Evolutionary conservation across 2,797 vertebrate species (phyloP).

Genomic region (Peromyscus melanophrys): DNA sequence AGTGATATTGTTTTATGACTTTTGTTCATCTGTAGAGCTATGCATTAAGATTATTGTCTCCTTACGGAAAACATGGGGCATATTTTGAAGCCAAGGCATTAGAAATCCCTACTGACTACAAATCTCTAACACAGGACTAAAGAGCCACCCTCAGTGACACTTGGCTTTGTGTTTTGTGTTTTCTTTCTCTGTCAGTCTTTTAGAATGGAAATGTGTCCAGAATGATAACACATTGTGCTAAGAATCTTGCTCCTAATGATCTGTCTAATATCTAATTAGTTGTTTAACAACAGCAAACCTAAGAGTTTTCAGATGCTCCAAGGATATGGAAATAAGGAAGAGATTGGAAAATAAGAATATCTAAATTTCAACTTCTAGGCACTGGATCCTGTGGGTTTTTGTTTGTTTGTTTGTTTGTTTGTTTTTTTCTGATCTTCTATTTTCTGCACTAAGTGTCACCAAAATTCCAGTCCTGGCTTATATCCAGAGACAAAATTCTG

Average conservation of each 20-base stretch:
- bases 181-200: conserved; percentile 39
- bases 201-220: conserved; percentile 46
- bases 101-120: conserved; percentile 52
- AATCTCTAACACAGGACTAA: background rate
- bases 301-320: background rate
- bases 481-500: background rate
- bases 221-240: background rate
- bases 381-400: background rate
- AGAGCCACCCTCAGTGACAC: background rate
- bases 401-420: too few relatives aligned
- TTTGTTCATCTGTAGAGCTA: conserved; percentile 30
- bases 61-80: background rate
- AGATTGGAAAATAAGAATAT: background rate
- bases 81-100: background rate
- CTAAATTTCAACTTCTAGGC: background rate
- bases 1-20: background rate
- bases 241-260: background rate
- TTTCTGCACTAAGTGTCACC: background rate
- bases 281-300: background rate
- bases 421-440: background rate
- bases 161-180: background rate
- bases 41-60: conserved; percentile 13
- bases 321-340: background rate
- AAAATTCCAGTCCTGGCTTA: background rate
- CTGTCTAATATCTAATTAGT: conserved; percentile 11